Evolutionary conservation across 2,888 invertebrate genomes (phyloP).

Genomic region (Scaptodrosophila latifasciaeformis): DNA sequence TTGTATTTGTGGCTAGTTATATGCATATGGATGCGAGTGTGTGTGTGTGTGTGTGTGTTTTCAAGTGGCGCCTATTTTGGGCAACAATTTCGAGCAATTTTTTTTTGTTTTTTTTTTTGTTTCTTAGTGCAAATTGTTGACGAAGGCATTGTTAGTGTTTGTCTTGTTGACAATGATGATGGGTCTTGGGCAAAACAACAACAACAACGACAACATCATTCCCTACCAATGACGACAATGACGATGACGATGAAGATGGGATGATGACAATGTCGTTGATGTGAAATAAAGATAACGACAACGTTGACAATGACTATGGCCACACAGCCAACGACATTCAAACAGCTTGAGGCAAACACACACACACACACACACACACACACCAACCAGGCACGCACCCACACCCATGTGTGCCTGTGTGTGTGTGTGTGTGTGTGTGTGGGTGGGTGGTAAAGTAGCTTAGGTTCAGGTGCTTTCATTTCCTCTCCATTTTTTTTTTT

Average conservation of each 20-base stretch:
- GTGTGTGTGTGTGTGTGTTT: conserved; percentile 10
- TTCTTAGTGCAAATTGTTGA: conserved; percentile 60
- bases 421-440: conserved; percentile 7
- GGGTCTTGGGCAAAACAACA: not conserved
- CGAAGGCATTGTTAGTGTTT: conserved; percentile 51
- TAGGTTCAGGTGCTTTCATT: not conserved
- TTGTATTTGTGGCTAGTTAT: too few relatives aligned
- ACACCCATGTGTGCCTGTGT: conserved; percentile 1
- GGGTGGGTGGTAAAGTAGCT: not conserved
- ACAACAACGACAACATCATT: not conserved
- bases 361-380: too few relatives aligned
- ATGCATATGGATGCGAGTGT: conserved; percentile 7
- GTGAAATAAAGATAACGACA: conserved; percentile 66
- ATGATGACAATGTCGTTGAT: conserved; percentile 63
- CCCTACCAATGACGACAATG: not conserved
- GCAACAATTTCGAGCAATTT: conserved; percentile 15
- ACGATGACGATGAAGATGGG: not conserved
- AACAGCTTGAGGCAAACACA: conserved; percentile 52
- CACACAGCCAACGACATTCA: conserved; percentile 62
- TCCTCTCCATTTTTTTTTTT: too few relatives aligned
- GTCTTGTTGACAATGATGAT: conserved; percentile 23
- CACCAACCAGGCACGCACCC: too few relatives aligned
- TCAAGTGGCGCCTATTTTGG: conserved; percentile 32
- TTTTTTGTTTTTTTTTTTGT: conserved; percentile 35
- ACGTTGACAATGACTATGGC: conserved; percentile 64